Conservation (phyloP, 1,140 invertebrate species). For the Zaprionus ornatus region DNA sequence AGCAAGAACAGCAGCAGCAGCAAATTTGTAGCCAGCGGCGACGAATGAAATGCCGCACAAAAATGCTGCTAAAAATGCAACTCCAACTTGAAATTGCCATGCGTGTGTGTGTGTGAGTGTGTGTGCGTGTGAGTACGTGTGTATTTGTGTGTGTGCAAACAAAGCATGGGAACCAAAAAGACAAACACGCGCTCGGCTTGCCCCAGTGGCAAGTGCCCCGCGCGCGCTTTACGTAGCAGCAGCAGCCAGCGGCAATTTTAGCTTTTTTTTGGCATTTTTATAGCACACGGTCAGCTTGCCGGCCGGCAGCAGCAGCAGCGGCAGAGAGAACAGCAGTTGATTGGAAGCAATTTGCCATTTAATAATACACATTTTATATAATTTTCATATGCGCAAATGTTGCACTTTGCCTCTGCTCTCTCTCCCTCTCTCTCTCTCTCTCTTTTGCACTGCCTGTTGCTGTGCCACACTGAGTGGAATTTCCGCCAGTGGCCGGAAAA, state of each 20-base stretch:
- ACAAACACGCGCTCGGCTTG: slow-evolving; percentile 70
- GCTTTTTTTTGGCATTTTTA: slow-evolving; percentile 57
- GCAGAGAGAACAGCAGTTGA: slow-evolving; percentile 30
- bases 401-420: slow-evolving; percentile 15
- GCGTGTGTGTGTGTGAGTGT: slow-evolving; percentile 26
- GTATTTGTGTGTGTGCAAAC: slow-evolving; percentile 48
- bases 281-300: slow-evolving; percentile 78
- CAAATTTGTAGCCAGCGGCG: slow-evolving; percentile 78
- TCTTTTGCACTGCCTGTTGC: neutral
- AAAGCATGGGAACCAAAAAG: slow-evolving; percentile 78
- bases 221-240: neutral
- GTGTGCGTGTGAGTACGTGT: slow-evolving; percentile 15
- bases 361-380: slow-evolving; percentile 60
- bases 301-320: slow-evolving; percentile 49
- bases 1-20: slow-evolving; percentile 35
- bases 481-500: slow-evolving; percentile 65
- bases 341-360: slow-evolving; percentile 66
- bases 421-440: neutral
- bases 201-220: slow-evolving; percentile 52
- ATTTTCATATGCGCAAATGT: slow-evolving; percentile 36
- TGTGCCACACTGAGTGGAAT: slow-evolving; percentile 45
- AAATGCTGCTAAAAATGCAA: slow-evolving; percentile 82
- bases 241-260: slow-evolving; percentile 56
- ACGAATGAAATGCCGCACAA: slow-evolving; percentile 78
- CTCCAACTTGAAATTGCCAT: slow-evolving; percentile 60